Percentiles rank a stretch among this genome's conserved stretches.
Evolutionary conservation across 2,888 invertebrate species (phyloP).

Genomic region (Agriopis aurantiaria): DNA sequence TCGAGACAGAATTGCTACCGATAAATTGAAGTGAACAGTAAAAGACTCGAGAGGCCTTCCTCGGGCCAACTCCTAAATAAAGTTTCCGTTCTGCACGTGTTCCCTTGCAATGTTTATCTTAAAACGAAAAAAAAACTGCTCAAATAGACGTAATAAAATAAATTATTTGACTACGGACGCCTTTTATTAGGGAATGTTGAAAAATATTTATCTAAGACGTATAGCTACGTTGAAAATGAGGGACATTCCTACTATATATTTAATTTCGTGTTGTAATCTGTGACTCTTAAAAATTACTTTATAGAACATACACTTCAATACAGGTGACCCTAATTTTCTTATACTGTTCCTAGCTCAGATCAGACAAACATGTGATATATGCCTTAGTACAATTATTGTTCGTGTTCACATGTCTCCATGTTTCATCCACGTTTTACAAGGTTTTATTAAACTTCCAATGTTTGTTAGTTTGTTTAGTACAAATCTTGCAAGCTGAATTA

Average conservation of each 20-base stretch:
- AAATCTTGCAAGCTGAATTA: too few relatives aligned
- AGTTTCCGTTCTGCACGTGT: conserved; percentile 10
- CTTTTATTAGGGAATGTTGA: conserved; percentile 19
- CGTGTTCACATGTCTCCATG: too few relatives aligned
- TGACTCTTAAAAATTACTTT: background rate
- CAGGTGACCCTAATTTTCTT: too few relatives aligned
- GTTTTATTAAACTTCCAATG: too few relatives aligned
- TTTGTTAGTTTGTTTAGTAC: too few relatives aligned
- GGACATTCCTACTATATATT: background rate
- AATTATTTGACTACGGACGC: conserved; percentile 25
- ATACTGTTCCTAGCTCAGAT: too few relatives aligned
- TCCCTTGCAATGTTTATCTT: conserved; percentile 20
- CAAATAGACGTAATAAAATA: conserved; percentile 22
- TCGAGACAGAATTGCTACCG: conserved; percentile 14
- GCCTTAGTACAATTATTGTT: too few relatives aligned
- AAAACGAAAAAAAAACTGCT: conserved; percentile 1
- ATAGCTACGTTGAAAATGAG: conserved; percentile 5
- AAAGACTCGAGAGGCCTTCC: background rate
- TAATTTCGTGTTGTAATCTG: background rate
- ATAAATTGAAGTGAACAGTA: conserved; percentile 36
- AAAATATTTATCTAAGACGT: conserved; percentile 31
- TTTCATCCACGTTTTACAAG: too few relatives aligned
- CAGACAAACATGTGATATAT: too few relatives aligned
- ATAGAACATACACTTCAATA: background rate
- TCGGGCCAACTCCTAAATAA: conserved; percentile 14